Evolutionary conservation across 1,140 invertebrate genomes (phyloP).

Genomic region (Telenomus remus): DNA sequence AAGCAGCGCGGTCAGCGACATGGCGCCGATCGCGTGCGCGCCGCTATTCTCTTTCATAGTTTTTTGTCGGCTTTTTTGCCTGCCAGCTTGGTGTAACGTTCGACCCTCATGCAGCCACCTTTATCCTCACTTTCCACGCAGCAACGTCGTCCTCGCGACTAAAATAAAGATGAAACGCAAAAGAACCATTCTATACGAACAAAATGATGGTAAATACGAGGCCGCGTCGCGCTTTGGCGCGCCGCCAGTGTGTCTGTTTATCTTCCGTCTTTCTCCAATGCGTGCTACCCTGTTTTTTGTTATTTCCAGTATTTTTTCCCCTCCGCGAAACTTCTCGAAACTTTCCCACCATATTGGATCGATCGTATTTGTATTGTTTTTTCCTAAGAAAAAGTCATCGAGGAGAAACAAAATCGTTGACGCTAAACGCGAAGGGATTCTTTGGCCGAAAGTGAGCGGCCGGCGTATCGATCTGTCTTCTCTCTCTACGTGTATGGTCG

Average conservation of each 20-base stretch:
- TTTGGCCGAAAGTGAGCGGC: constrained; percentile 64
- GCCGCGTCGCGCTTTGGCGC: constrained; percentile 36
- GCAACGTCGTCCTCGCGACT: not conserved
- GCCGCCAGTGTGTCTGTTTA: constrained; percentile 44
- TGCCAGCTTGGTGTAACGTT: not conserved
- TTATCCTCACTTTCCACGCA: not conserved
- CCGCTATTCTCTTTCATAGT: constrained; percentile 33
- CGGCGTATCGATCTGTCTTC: constrained; percentile 71
- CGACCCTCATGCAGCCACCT: not conserved
- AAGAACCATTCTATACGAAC: constrained; percentile 25
- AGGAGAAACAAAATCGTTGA: constrained; percentile 1
- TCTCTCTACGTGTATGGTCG: constrained; percentile 26
- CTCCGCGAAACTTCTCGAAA: not conserved
- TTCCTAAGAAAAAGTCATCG: too few species aligned
- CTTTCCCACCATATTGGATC: too few species aligned
- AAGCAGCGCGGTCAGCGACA: constrained; percentile 11
- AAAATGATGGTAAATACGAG: constrained; percentile 44
- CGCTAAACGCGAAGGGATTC: constrained; percentile 27
- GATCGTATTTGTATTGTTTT: too few species aligned
- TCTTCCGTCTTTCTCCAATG: constrained; percentile 24
- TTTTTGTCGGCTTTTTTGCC: constrained; percentile 4
- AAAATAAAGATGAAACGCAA: constrained; percentile 31
- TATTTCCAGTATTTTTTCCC: constrained; percentile 6
- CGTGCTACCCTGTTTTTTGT: constrained; percentile 7
- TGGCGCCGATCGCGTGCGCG: constrained; percentile 49